Evolutionary conservation across 2,113 vertebrate genomes (phyloP).

Genomic region (Lota lota): DNA sequence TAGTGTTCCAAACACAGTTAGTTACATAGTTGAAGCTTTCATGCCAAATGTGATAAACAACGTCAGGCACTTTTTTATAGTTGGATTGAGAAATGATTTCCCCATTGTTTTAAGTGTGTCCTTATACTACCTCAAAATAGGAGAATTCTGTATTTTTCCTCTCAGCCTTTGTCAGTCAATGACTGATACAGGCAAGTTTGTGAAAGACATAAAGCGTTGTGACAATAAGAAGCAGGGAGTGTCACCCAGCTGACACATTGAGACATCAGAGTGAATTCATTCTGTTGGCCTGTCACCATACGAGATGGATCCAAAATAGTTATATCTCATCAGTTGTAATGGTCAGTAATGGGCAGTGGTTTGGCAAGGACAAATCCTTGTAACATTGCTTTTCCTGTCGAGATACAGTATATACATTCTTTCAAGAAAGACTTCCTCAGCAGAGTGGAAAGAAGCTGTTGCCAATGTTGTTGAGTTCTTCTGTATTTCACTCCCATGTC

Average conservation of each 20-base stretch:
- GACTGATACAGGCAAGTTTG: slow-evolving; percentile 17
- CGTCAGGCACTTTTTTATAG: no score
- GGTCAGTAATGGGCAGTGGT: slow-evolving; percentile 62
- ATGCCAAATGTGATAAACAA: no score
- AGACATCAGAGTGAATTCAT: slow-evolving; percentile 36
- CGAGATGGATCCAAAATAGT: slow-evolving; percentile 46
- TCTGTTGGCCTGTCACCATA: slow-evolving; percentile 43
- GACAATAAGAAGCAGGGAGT: slow-evolving; percentile 7
- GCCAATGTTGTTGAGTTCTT: slow-evolving; percentile 37
- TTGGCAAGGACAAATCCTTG: slow-evolving; percentile 44
- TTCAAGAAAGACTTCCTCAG: slow-evolving; percentile 65
- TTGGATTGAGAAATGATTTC: no score
- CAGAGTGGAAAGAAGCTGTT: slow-evolving; percentile 18
- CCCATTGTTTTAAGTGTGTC: no score
- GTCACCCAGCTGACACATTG: slow-evolving; percentile 7
- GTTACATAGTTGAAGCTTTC: no score
- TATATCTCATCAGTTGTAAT: slow-evolving; percentile 57
- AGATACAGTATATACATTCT: slow-evolving; percentile 42
- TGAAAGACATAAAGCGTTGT: slow-evolving; percentile 20
- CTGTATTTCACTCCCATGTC: slow-evolving; percentile 18
- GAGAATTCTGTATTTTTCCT: slow-evolving; percentile 14
- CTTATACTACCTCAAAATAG: not conserved
- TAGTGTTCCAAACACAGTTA: slow-evolving; percentile 1
- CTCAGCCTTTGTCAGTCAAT: slow-evolving; percentile 14
- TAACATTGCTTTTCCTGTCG: slow-evolving; percentile 61